Evolutionary conservation across 1,140 invertebrate genomes (phyloP).

Genomic region (Trachymyrmex septentrionalis): DNA sequence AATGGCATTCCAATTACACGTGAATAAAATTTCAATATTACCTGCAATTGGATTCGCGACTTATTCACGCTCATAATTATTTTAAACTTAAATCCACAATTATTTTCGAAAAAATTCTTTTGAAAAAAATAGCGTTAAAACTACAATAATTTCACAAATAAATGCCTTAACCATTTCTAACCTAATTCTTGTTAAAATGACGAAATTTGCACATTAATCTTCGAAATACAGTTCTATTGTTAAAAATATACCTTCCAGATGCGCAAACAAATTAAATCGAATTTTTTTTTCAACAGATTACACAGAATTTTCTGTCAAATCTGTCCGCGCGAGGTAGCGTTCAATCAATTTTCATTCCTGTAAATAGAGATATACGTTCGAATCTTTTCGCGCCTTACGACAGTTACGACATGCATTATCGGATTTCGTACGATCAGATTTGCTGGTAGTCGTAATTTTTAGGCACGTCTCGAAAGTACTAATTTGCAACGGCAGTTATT

Average conservation of each 20-base stretch:
- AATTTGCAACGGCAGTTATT: not conserved
- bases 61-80: not conserved
- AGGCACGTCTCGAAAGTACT: not conserved
- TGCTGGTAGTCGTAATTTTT: not conserved
- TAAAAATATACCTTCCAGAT: not conserved
- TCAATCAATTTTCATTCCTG: not conserved
- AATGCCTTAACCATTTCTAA: not conserved
- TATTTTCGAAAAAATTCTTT: not conserved
- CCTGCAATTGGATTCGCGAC: not conserved
- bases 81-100: not conserved
- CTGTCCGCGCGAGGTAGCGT: not conserved
- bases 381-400: conserved; percentile 17
- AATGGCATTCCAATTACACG: too few species aligned
- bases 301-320: not conserved
- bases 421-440: not conserved
- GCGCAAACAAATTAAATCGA: not conserved
- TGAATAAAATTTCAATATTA: not conserved
- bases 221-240: not conserved
- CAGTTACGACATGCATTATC: not conserved
- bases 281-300: not conserved
- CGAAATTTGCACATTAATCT: not conserved
- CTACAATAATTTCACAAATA: too few species aligned
- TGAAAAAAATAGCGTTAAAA: not conserved
- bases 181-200: not conserved
- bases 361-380: not conserved